Conservation (phyloP, 2,888 invertebrate species). For the Dolomedes plantarius region DNA sequence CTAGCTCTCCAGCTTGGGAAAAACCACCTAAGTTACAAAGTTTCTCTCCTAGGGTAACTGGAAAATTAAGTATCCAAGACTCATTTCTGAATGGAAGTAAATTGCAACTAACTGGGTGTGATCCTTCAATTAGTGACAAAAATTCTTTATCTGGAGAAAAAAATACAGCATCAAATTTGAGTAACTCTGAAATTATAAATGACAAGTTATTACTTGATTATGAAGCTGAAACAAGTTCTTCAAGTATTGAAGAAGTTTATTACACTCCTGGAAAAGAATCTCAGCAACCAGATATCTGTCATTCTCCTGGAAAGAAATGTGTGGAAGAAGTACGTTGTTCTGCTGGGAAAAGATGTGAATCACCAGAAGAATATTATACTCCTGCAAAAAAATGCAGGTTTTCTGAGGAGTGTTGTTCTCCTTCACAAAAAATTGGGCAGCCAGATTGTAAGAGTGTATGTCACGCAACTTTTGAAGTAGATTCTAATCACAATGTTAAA, state of each 20-base stretch:
- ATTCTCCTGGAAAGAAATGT: no score
- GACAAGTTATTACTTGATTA: constrained; percentile 13
- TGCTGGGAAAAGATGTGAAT: no score
- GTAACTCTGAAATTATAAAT: not conserved
- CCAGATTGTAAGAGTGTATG: not conserved
- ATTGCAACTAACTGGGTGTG: not conserved
- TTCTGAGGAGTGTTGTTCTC: no score
- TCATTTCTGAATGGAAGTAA: constrained; percentile 30
- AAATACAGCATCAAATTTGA: constrained; percentile 17
- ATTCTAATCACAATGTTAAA: not conserved
- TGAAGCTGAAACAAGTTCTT: constrained; percentile 32
- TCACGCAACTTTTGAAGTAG: not conserved
- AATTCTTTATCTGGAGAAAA: not conserved
- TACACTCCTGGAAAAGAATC: not conserved
- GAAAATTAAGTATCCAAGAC: constrained; percentile 13
- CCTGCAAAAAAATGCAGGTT: no score
- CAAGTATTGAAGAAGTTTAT: constrained; percentile 36
- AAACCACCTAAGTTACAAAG: constrained; percentile 5
- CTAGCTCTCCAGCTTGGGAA: constrained; percentile 16
- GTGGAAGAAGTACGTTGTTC: no score
- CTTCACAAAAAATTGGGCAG: no score
- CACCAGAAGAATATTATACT: no score
- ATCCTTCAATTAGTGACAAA: not conserved
- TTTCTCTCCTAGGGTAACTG: not conserved
- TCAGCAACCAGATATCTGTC: not conserved